phyloP scores from a whole-genome alignment of 2,888 invertebrate genomes.

The Deilephila elpenor region DNA sequence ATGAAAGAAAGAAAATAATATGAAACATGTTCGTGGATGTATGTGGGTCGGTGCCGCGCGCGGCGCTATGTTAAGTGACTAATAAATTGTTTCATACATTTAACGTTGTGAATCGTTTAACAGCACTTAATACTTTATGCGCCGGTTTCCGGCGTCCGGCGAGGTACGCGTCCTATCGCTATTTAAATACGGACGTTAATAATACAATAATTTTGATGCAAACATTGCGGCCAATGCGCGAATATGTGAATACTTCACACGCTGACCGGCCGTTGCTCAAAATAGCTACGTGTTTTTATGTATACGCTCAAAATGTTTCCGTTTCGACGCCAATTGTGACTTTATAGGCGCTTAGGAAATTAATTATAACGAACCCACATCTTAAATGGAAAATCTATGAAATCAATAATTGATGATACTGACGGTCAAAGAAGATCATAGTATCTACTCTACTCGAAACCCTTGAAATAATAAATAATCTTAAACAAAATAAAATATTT shows the following conservation, averaged over 20 bases:
- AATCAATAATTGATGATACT: too few relatives aligned
- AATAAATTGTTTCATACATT: slow-evolving; percentile 34
- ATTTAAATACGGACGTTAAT: slow-evolving; percentile 58
- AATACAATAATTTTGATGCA: slow-evolving; percentile 31
- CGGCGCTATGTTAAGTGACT: slow-evolving; percentile 22
- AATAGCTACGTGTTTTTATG: slow-evolving; percentile 8
- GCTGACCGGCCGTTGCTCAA: neutral
- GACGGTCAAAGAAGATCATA: too few relatives aligned
- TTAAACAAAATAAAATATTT: too few relatives aligned
- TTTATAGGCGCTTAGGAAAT: neutral
- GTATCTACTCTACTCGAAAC: too few relatives aligned
- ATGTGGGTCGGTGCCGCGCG: slow-evolving; percentile 17
- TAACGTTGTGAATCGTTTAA: slow-evolving; percentile 51
- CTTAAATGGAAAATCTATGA: neutral
- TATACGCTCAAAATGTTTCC: neutral
- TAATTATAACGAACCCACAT: neutral
- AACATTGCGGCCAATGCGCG: slow-evolving; percentile 21
- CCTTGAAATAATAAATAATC: too few relatives aligned
- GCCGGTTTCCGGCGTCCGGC: slow-evolving; percentile 42
- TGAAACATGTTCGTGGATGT: slow-evolving; percentile 11
- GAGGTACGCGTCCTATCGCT: slow-evolving; percentile 61
- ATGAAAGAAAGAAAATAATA: slow-evolving; percentile 15
- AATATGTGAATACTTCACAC: slow-evolving; percentile 13
- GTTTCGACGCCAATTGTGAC: neutral
- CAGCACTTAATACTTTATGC: slow-evolving; percentile 57